Evolutionary conservation across 1,140 invertebrate genomes (phyloP), one percentile per base, ranked within the genome.

Genomic region (Teleopsis dalmanni): DNA sequence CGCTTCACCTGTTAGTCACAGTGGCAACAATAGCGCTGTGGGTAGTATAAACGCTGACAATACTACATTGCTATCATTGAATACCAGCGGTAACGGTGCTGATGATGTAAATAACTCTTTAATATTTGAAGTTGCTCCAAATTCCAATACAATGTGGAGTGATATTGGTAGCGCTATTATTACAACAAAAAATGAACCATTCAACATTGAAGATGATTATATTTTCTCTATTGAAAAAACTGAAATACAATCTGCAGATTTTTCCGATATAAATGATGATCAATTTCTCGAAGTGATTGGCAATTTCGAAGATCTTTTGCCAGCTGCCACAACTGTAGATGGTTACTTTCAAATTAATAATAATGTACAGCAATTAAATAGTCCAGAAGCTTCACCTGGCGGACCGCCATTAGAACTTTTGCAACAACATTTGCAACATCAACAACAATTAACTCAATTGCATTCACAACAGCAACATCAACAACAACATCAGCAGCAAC

Each of bases 201-300:
- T 84, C 38, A 84, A 81, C 67, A 84, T 88, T 78, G 87, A 90
- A 57, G 87, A 91, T 58, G 87, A 91, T 64, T 88, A 91, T 62
- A 89, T 91, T 54, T 90, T 91, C 63, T 87, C 90, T 76, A 85
- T 91, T 33, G 88, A 92, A 65, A 88, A 90, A 71, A 82, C 84
- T 35, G 88, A 91, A 73, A 76, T 91, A 7, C 77, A 83, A 55
- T 87, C 86, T 2, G 88, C 89, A 2, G 94, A 89, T 47, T 72
- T 95, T 35, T 87, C 89, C 1, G 88, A 93, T 69, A 71, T 95
- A 9, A 87, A 89, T 60, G 86, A 87, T 60, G 86, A 91, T 50
- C 87, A 84, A 16, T 73, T 88, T 4, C 58, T 89, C 21, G 85
- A 83, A 50, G 87, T 90, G 70, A 75, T 91, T 26, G 53, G 50